Evolutionary conservation across 1,140 invertebrate genomes (phyloP), one percentile per base, ranked within the genome.

Genomic region (Stegodyphus mimosarum): DNA sequence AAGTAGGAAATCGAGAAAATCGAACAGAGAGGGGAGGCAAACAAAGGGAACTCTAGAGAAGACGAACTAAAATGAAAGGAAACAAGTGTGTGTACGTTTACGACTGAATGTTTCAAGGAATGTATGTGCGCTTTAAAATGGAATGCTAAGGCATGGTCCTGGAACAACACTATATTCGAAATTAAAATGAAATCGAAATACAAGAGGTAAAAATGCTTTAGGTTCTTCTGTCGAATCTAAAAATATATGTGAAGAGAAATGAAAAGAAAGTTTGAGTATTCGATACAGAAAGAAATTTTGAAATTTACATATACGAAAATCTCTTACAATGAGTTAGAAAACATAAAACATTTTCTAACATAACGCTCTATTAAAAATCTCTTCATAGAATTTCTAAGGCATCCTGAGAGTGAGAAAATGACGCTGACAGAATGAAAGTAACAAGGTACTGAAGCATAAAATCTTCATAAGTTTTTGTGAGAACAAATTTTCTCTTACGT

Each of bases 1-100:
- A 84, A 84, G 64, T 76, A 76, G 51, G 73, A 84, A 84, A 84
- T 84, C 72, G 72, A 84, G 66, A 84, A 76, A 76, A 76, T 75
- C 73, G 81, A 76, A 84, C 73, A 48, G 33, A 48, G 71, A 63
- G 53, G 72, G n/a, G 81, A 18, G n/a, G 17, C 81, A 84, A 84
- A 75, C 72, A 76, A 84, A 84, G 52, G 7, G 55, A 69, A 9
- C 50, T 70, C 18, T 15, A 33, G 55, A 6, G 33, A 60, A 55
- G 7, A 15, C 33, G 15, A 18, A 80, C 51, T 53, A 55, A 49
- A 80, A 71, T 55, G 60, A 64, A 50, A 60, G 53, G 33, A 73
- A 83, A 75, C 17, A n/a, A n/a, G 60, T 55, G 48, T n/a, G 64
- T 70, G 66, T 84, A 53, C 60, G 50, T 76, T 84, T 70, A 84